phyloP scores from a whole-genome alignment of 2,113 vertebrate genomes.

The Rhea pennata region DNA sequence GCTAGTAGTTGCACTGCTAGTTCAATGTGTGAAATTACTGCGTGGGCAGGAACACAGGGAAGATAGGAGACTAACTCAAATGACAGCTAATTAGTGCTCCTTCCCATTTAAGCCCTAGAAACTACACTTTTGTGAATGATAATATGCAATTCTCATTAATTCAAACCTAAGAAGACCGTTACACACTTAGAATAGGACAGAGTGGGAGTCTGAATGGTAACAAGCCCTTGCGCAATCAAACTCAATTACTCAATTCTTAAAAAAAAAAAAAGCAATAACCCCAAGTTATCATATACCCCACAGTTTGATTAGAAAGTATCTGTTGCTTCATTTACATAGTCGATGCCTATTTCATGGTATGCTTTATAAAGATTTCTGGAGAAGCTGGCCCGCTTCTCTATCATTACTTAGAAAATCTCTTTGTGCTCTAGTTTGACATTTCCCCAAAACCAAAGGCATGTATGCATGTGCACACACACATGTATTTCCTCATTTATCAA shows the following conservation, averaged over 20 bases:
- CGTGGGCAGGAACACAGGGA: neutral
- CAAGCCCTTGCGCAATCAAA: neutral
- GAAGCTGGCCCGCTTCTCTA: neutral
- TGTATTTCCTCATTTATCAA: neutral
- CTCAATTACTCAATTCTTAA: neutral
- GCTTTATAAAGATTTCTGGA: neutral
- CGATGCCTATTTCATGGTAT: neutral
- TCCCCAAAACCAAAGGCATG: neutral
- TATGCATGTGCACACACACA: fast-evolving
- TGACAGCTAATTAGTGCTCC: neutral
- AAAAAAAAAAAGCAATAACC: neutral
- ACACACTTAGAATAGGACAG: neutral
- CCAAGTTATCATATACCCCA: neutral
- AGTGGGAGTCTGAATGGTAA: neutral
- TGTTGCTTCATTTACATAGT: neutral
- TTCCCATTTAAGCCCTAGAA: neutral
- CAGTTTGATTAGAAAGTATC: neutral
- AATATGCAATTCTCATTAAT: neutral
- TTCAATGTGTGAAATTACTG: neutral
- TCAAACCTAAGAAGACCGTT: neutral
- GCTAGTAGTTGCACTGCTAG: neutral
- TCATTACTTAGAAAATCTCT: neutral
- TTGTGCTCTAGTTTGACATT: neutral
- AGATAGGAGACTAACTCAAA: neutral
- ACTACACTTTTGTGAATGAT: neutral